A percentile compares a stretch with the other conserved stretches of the same genome.
These are phyloP conservation scores for Epirrhoe alternata DNA, from an alignment of 2,888 invertebrate species.

Conservation along the genomic window DNA sequence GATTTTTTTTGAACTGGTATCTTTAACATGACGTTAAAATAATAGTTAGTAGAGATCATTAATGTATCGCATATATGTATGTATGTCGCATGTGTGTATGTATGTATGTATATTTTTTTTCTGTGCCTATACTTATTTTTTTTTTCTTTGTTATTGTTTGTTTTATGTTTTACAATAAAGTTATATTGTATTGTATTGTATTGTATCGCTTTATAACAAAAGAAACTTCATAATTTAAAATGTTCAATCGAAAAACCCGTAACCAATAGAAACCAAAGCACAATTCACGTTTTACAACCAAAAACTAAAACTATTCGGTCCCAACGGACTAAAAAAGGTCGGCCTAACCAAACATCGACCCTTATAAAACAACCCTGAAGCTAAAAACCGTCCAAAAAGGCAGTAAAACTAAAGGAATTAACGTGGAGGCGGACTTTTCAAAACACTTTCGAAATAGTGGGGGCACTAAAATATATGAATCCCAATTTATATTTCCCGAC, in stretches of 20 bases:
- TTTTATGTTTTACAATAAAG: too few species aligned
- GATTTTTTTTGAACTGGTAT: too few species aligned
- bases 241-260: slow-evolving; percentile 34
- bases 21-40: too few species aligned
- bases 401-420: slow-evolving; percentile 85
- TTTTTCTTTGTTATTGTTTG: too few species aligned
- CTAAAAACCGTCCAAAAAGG: slow-evolving; percentile 83
- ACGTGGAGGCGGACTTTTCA: slow-evolving; percentile 74
- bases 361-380: slow-evolving; percentile 75
- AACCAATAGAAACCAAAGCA: slow-evolving; percentile 54
- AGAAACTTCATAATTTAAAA: slow-evolving; percentile 35
- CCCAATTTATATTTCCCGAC: slow-evolving; percentile 82
- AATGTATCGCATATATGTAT: too few species aligned
- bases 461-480: slow-evolving; percentile 78
- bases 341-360: slow-evolving; percentile 83
- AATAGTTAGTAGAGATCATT: too few species aligned
- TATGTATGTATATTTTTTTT: too few species aligned
- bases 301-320: slow-evolving; percentile 76
- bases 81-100: too few species aligned
- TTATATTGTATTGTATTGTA: too few species aligned
- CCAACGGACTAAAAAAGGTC: slow-evolving; percentile 80
- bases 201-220: neutral
- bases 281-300: slow-evolving; percentile 68
- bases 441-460: slow-evolving; percentile 73
- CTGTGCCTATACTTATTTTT: too few species aligned